Percentiles rank a stretch among this genome's conserved stretches.
Evolutionary conservation across 2,113 vertebrate species (phyloP).

Genomic region (Rhagologus leucostigma): DNA sequence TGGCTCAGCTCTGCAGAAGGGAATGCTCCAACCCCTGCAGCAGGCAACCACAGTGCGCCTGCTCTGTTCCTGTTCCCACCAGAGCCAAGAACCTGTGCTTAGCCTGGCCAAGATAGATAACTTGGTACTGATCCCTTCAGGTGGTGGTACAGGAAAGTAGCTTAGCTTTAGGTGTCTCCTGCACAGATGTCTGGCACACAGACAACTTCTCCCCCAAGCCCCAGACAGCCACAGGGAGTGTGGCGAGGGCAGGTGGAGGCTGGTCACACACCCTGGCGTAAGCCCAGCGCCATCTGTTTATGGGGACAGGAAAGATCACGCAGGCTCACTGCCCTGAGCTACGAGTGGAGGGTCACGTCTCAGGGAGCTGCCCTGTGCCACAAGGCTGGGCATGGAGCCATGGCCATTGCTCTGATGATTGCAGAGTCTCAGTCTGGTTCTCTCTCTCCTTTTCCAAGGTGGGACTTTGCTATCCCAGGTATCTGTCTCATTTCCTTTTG

Average conservation of each 20-base stretch:
- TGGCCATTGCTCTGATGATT: not conserved
- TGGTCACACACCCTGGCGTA: accelerated
- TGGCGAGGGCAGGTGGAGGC: not conserved
- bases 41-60: not conserved
- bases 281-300: conserved; percentile 29
- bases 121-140: not conserved
- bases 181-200: not conserved
- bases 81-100: not conserved
- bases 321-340: not conserved
- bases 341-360: conserved; percentile 10
- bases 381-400: conserved; percentile 32
- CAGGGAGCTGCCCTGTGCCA: not conserved
- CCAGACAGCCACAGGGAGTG: not conserved
- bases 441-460: not conserved
- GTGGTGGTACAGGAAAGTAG: not conserved
- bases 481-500: not conserved
- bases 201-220: not conserved
- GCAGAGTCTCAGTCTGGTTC: not conserved
- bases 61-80: not conserved
- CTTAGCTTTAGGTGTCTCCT: not conserved
- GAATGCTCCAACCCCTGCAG: not conserved
- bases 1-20: not conserved
- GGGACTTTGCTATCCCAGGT: not conserved
- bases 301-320: not conserved
- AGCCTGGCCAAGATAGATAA: not conserved